Conservation (phyloP, 2,113 vertebrate species). For the Pseudorasbora parva region DNA sequence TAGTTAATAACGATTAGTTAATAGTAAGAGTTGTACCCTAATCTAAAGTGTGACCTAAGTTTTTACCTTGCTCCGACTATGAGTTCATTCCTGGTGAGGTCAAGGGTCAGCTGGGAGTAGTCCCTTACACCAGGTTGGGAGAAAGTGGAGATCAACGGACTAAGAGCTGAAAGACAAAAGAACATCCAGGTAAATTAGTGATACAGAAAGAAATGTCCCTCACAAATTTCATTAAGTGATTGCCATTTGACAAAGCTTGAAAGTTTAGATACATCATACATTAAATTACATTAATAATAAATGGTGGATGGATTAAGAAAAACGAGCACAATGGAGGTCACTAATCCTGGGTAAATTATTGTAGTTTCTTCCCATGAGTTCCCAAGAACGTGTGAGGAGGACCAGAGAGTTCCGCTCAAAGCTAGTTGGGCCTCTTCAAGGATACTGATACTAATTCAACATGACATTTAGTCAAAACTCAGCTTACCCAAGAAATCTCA, state of each 20-base stretch:
- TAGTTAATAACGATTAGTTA: no score
- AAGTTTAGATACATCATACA: not conserved
- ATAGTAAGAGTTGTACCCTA: no score
- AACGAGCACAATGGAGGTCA: slow-evolving; percentile 13
- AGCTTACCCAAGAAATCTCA: slow-evolving; percentile 27
- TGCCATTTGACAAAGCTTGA: not conserved
- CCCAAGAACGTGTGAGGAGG: slow-evolving; percentile 17
- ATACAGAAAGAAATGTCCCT: not conserved
- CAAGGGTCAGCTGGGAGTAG: slow-evolving; percentile 95
- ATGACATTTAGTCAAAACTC: slow-evolving; percentile 68
- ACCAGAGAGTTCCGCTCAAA: slow-evolving; percentile 63
- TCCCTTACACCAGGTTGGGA: slow-evolving; percentile 87
- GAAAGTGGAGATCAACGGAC: slow-evolving; percentile 92
- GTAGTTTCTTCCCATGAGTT: slow-evolving; percentile 1
- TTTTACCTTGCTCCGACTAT: slow-evolving; percentile 97
- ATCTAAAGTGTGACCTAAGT: not conserved
- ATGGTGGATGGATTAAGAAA: slow-evolving; percentile 5
- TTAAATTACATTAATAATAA: not conserved
- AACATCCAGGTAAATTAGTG: slow-evolving; percentile 21
- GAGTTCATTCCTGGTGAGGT: slow-evolving; percentile 94
- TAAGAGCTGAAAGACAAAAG: slow-evolving; percentile 79
- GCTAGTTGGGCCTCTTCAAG: slow-evolving; percentile 54
- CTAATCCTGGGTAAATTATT: not conserved
- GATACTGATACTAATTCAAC: slow-evolving; percentile 62
- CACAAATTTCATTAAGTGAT: not conserved